Evolutionary conservation across 2,888 invertebrate species (phyloP).

Genomic region (Rutpela maculata): DNA sequence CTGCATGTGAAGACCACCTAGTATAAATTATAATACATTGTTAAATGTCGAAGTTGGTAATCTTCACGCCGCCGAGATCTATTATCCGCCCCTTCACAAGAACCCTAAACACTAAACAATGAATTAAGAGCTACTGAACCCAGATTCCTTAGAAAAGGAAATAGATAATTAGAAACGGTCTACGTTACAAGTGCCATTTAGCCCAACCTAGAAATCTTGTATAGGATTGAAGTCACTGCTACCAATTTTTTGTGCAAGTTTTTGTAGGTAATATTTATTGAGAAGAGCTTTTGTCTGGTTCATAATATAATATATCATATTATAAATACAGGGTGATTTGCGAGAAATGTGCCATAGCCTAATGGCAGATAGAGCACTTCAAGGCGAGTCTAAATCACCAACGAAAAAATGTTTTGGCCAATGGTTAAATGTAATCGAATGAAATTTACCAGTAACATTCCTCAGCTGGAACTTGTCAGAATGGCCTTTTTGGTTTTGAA

Average conservation of each 20-base stretch:
- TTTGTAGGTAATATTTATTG: not conserved
- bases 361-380: no score
- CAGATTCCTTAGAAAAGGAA: conserved; percentile 2
- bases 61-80: conserved; percentile 5
- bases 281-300: no score
- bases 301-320: no score
- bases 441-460: no score
- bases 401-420: no score
- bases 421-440: no score
- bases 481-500: no score
- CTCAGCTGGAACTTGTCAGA: no score
- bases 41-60: not conserved
- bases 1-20: not conserved
- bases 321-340: no score
- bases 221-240: not conserved
- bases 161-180: conserved; percentile 14
- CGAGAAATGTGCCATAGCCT: no score
- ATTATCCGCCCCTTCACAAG: conserved; percentile 10
- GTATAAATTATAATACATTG: not conserved
- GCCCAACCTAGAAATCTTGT: not conserved
- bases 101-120: conserved; percentile 13
- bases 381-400: no score
- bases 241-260: not conserved
- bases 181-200: not conserved
- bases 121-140: conserved; percentile 5